Percentiles rank a stretch among this genome's conserved stretches.
phyloP scores from a whole-genome alignment of 2,113 vertebrate genomes.

The human region GRCh38 chr9:128017001-128017500 shows the following conservation, averaged over 20 bases:
- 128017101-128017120: not conserved
- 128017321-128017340: no score
- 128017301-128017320: no score
- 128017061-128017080: not conserved
- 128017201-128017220: not conserved
- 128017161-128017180: not conserved
- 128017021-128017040: not conserved
- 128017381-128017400: not conserved
- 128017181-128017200: not conserved
- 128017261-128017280: not conserved
- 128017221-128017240: not conserved
- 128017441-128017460: not conserved
- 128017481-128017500: not conserved
- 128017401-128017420: not conserved
- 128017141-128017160: not conserved
- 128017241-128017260: not conserved
- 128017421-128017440: not conserved
- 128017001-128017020: not conserved
- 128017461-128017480: not conserved
- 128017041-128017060: rapidly evolving
- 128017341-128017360: not conserved
- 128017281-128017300: not conserved
- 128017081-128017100: not conserved
- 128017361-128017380: not conserved
- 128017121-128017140: not conserved